Conservation (phyloP, 2,797 vertebrate genomes). For the Sebastiscus tertius region DNA sequence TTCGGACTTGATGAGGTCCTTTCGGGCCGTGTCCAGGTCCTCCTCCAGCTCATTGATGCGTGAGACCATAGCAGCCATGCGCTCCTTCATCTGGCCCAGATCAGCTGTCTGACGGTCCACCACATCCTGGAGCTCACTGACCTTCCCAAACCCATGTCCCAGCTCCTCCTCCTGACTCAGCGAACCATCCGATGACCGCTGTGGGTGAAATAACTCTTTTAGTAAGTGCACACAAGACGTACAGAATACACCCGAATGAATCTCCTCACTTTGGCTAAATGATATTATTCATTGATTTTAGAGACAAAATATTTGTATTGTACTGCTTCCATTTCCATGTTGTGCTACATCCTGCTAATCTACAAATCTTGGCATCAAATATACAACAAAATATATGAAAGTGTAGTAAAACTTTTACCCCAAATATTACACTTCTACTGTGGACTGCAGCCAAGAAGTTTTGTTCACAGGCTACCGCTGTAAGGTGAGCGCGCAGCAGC, state of each 20-base stretch:
- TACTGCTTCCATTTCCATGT: no score
- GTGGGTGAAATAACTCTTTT: background rate
- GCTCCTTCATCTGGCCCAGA: conserved; percentile 94
- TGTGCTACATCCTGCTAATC: no score
- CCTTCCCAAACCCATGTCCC: conserved; percentile 76
- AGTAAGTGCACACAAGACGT: background rate
- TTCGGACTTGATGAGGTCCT: conserved; percentile 96
- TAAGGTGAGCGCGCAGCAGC: no score
- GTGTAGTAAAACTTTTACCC: no score
- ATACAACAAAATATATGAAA: no score
- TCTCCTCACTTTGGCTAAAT: background rate
- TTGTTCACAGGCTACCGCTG: no score
- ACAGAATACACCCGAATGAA: background rate
- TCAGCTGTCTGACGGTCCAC: conserved; percentile 91
- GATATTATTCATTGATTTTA: background rate
- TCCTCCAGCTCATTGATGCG: conserved; percentile 93
- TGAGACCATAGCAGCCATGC: conserved; percentile 87
- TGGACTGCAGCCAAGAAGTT: no score
- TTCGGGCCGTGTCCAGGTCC: conserved; percentile 94
- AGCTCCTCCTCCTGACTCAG: conserved; percentile 89
- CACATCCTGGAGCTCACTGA: conserved; percentile 91
- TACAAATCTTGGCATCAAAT: no score
- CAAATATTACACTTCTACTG: no score
- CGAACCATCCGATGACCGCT: conserved; percentile 92
- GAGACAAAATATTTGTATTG: background rate